Evolutionary conservation across 2,113 vertebrate genomes (phyloP).

Genomic region (Riparia riparia): DNA sequence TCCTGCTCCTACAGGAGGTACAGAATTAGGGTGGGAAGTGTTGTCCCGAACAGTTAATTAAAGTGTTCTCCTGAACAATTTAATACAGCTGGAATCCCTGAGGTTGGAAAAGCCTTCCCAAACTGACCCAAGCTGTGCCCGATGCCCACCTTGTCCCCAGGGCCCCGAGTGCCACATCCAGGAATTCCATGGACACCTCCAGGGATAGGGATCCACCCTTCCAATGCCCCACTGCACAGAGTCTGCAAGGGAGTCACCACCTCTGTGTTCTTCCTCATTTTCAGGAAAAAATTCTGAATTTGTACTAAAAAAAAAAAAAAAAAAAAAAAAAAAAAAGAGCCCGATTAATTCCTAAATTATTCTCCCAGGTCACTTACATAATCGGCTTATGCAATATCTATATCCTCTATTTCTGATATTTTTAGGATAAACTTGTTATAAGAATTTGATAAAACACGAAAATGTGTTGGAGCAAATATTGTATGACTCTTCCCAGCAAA

Average conservation of each 20-base stretch:
- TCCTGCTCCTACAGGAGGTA: background rate
- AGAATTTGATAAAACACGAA: background rate
- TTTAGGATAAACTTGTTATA: background rate
- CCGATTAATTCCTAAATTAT: background rate
- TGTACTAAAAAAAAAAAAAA: too few relatives aligned
- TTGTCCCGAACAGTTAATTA: background rate
- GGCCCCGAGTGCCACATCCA: background rate
- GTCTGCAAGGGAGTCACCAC: background rate
- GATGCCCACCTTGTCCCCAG: background rate
- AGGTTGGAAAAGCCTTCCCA: background rate
- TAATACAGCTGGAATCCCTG: too few relatives aligned
- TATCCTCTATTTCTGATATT: background rate
- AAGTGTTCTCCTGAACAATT: background rate
- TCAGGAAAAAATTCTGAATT: background rate
- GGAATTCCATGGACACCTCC: background rate
- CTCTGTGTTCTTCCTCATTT: background rate
- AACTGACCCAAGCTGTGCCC: background rate
- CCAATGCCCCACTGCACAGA: background rate
- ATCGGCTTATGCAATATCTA: background rate
- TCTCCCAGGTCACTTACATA: background rate
- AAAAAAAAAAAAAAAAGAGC: background rate
- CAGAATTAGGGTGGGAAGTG: fast-evolving
- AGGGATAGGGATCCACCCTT: background rate
- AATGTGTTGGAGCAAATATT: background rate
- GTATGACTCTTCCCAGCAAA: background rate